phyloP scores from a whole-genome alignment of 2,888 invertebrate genomes.

The Crocallis elinguaria region DNA sequence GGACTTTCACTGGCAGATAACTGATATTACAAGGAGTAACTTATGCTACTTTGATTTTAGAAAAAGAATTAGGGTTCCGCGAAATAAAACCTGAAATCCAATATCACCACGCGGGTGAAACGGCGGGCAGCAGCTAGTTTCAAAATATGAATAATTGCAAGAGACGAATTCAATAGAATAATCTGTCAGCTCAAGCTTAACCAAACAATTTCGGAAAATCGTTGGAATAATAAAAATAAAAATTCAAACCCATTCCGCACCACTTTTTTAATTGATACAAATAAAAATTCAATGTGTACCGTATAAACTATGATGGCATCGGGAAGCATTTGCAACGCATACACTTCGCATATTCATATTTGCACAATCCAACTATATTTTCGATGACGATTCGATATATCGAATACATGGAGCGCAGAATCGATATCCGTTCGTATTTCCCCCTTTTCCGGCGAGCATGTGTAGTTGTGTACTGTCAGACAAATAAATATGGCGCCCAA shows the following conservation, averaged over 20 bases:
- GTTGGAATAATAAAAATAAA: neutral
- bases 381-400: slow-evolving; percentile 23
- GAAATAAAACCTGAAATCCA: too few species aligned
- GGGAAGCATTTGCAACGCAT: slow-evolving; percentile 7
- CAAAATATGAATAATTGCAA: too few species aligned
- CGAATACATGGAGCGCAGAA: slow-evolving; percentile 27
- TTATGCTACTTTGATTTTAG: too few species aligned
- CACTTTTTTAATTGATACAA: neutral
- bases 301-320: slow-evolving; percentile 9
- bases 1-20: too few species aligned
- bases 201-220: neutral
- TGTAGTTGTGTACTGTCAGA: slow-evolving; percentile 21
- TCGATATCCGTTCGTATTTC: slow-evolving; percentile 36
- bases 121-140: too few species aligned
- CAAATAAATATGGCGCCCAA: slow-evolving; percentile 18
- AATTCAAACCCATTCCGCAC: neutral
- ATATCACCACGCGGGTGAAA: too few species aligned
- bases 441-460: slow-evolving; percentile 18
- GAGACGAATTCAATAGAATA: too few species aligned
- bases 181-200: too few species aligned
- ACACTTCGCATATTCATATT: slow-evolving; percentile 19
- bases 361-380: slow-evolving; percentile 14
- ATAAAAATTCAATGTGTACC: slow-evolving; percentile 8
- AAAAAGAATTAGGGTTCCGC: too few species aligned
- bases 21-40: too few species aligned